phyloP scores from a whole-genome alignment of 2,113 vertebrate genomes.

The Sphyrna mokarran region DNA sequence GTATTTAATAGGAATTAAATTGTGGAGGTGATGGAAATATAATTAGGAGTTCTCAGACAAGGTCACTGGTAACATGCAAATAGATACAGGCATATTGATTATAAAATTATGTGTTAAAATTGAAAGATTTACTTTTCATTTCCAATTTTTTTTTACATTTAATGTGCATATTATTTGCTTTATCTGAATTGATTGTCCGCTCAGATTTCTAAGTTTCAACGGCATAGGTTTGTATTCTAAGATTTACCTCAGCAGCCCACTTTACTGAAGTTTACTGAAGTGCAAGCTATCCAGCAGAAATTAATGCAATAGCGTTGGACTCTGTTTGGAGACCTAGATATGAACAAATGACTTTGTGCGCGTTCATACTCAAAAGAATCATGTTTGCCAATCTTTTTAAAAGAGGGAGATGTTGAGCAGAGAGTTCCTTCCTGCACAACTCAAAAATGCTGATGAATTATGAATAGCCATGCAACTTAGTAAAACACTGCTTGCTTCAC shows the following conservation, averaged over 20 bases:
- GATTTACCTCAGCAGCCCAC: neutral
- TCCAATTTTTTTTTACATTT: neutral
- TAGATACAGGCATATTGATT: neutral
- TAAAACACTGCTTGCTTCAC: neutral
- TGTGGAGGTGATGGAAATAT: constrained; percentile 46
- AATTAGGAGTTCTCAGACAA: constrained; percentile 50
- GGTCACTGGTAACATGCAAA: constrained; percentile 40
- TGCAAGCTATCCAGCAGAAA: neutral
- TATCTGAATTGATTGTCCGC: neutral
- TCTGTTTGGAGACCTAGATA: neutral
- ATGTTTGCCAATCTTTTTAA: neutral
- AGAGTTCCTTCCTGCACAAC: neutral
- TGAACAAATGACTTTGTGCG: neutral
- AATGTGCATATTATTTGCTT: neutral
- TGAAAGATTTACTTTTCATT: constrained; percentile 2
- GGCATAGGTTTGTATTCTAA: neutral
- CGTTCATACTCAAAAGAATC: neutral
- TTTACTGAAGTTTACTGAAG: neutral
- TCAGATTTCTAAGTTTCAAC: neutral
- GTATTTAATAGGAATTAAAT: constrained; percentile 42
- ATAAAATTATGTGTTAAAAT: neutral
- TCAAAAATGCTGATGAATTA: neutral
- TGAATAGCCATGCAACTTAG: neutral
- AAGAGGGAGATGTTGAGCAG: neutral
- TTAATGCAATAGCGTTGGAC: neutral